These are phyloP conservation scores for Oopsacas minuta DNA, from an alignment of 37 sponge, comb jelly and placozoan genomes.

Conservation along the genomic window DNA sequence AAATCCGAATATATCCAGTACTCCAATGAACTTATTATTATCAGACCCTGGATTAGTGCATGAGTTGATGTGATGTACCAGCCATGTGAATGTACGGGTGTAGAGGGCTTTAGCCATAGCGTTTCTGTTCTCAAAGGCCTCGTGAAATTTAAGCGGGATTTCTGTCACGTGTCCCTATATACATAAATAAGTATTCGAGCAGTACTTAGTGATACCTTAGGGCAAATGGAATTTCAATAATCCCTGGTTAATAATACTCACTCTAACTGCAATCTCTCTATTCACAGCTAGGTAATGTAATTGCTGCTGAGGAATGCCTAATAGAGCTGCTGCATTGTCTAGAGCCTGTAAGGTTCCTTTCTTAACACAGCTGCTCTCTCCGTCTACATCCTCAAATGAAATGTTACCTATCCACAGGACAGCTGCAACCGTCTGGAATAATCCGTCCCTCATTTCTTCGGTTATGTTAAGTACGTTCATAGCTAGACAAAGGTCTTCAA, in stretches of 20 bases:
- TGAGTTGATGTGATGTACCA: slow-evolving; percentile 78
- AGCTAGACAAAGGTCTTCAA: slow-evolving; percentile 73
- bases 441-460: slow-evolving; percentile 37
- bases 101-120: slow-evolving; percentile 90
- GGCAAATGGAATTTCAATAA: too few species aligned
- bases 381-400: slow-evolving; percentile 52
- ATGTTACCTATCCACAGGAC: slow-evolving; percentile 83
- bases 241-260: slow-evolving; percentile 49
- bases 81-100: slow-evolving; percentile 78
- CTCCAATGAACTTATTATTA: slow-evolving; percentile 63
- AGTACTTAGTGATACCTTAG: too few species aligned
- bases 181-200: too few species aligned
- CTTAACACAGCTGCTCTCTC: slow-evolving; percentile 51
- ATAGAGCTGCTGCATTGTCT: slow-evolving; percentile 39
- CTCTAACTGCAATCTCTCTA: slow-evolving; percentile 66
- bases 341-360: slow-evolving; percentile 20
- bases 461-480: slow-evolving; percentile 59
- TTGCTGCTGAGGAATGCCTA: slow-evolving; percentile 44
- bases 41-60: slow-evolving; percentile 76
- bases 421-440: slow-evolving; percentile 69
- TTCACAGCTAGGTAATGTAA: slow-evolving; percentile 48
- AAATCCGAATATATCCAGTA: slow-evolving; percentile 91
- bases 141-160: slow-evolving; percentile 61
- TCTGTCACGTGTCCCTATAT: slow-evolving; percentile 27
- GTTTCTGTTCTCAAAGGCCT: slow-evolving; percentile 83